Percentiles rank a stretch among this genome's conserved stretches.
Conservation (phyloP, 2,888 invertebrate genomes). For the Drosophila nigricruria region DNA sequence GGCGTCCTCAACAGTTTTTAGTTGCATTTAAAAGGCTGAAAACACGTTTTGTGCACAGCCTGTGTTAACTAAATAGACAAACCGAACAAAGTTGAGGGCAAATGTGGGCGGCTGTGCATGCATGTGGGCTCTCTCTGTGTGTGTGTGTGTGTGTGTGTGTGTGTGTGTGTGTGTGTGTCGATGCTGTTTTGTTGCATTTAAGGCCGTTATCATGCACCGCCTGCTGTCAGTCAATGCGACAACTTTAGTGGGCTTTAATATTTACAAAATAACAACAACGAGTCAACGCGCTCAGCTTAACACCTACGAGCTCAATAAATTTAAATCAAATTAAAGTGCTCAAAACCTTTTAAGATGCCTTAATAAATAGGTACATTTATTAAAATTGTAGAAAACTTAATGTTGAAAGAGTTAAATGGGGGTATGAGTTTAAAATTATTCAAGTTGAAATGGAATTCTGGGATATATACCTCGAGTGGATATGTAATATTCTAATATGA, state of each 20-base stretch:
- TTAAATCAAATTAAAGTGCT: conserved; percentile 12
- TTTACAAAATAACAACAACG: conserved; percentile 9
- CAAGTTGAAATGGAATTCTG: neutral
- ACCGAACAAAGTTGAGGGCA: conserved; percentile 44
- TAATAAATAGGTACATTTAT: neutral
- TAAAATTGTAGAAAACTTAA: neutral
- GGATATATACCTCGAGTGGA: no score
- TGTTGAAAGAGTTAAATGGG: neutral
- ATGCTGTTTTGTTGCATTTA: conserved; percentile 44
- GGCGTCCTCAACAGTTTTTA: conserved; percentile 49
- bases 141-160: conserved; percentile 9
- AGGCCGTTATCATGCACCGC: conserved; percentile 57
- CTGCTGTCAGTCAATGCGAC: conserved; percentile 50
- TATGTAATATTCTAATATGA: neutral
- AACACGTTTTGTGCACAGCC: conserved; percentile 65
- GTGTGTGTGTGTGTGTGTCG: conserved; percentile 3
- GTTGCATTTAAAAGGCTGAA: conserved; percentile 50
- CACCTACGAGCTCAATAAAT: conserved; percentile 23
- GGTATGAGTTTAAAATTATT: neutral
- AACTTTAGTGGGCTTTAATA: conserved; percentile 58
- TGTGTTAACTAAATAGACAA: conserved; percentile 59
- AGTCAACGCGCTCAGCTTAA: conserved; percentile 25
- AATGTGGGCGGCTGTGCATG: conserved; percentile 58
- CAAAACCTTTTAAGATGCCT: neutral
- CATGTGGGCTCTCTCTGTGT: neutral